Conservation (phyloP, 2,888 invertebrate genomes). For the Nymphalis polychloros region DNA sequence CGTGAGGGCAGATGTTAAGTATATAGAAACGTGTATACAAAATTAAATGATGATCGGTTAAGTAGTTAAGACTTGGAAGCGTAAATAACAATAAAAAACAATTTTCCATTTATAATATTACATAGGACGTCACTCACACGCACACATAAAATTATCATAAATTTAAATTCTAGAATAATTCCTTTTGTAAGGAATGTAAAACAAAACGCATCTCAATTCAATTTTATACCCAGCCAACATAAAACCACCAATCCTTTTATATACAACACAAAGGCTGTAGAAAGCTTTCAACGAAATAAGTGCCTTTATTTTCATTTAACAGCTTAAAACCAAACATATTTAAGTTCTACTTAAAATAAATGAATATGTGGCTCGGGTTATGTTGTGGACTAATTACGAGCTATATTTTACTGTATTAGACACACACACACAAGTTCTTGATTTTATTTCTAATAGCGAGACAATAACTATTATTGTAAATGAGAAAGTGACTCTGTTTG, state of each 20-base stretch:
- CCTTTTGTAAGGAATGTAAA: slow-evolving; percentile 6
- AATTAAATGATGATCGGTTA: too few species aligned
- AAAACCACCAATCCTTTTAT: slow-evolving; percentile 20
- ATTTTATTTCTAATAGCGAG: too few species aligned
- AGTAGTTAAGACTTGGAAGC: too few species aligned
- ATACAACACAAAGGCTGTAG: slow-evolving; percentile 25
- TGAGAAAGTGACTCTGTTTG: too few species aligned
- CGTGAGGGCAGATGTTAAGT: too few species aligned
- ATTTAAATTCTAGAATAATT: slow-evolving; percentile 1
- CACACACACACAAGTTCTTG: too few species aligned
- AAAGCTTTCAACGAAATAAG: slow-evolving; percentile 30
- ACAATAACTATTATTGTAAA: too few species aligned
- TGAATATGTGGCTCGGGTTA: neutral
- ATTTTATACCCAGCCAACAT: slow-evolving; percentile 22
- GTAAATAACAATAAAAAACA: too few species aligned
- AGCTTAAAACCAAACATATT: slow-evolving; percentile 5
- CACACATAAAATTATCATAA: neutral
- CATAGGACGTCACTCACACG: neutral
- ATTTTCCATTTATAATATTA: too few species aligned
- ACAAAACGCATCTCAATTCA: slow-evolving; percentile 27
- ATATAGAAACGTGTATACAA: too few species aligned
- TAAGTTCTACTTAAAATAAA: neutral
- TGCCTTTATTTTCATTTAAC: slow-evolving; percentile 29
- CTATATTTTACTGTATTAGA: too few species aligned
- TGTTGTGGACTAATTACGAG: neutral